Evolutionary conservation across 2,797 vertebrate species (phyloP).

Genomic region (Sebastes hubbsi): DNA sequence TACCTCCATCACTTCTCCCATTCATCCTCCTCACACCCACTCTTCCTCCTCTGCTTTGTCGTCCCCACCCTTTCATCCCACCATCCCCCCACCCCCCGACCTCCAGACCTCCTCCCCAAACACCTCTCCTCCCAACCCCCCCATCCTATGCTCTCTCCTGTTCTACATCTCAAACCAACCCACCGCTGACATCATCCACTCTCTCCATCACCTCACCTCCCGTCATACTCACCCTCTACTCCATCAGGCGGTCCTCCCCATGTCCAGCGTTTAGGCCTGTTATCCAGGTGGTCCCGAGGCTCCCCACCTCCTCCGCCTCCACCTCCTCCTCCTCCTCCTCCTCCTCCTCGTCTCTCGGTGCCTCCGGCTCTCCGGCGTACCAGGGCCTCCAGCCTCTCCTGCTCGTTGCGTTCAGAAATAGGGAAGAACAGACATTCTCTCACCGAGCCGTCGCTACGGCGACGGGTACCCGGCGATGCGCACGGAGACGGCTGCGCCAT

Average conservation of each 20-base stretch:
- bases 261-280: conserved; percentile 94
- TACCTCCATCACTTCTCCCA: not conserved
- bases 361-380: conserved; percentile 88
- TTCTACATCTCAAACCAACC: conserved; percentile 5
- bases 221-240: conserved; percentile 78
- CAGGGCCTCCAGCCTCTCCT: conserved; percentile 96
- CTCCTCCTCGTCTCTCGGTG: conserved; percentile 64
- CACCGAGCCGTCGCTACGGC: conserved; percentile 84
- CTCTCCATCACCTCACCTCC: conserved; percentile 21
- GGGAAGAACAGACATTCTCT: conserved; percentile 85
- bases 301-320: conserved; percentile 42
- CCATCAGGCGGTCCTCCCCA: conserved; percentile 88
- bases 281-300: conserved; percentile 79
- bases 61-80: conserved; percentile 43
- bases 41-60: conserved; percentile 23
- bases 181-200: conserved; percentile 33
- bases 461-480: conserved; percentile 74
- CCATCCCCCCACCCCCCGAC: conserved; percentile 29
- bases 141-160: not conserved
- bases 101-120: conserved; percentile 48
- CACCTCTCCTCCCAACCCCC: conserved; percentile 24
- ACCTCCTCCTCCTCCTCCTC: conserved; percentile 19
- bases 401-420: conserved; percentile 84
- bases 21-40: not conserved
- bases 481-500: conserved; percentile 81